Evolutionary conservation across 2,797 vertebrate species (phyloP), one percentile per base, ranked within the genome.

Genomic region (Kryptolebias ocellatus): DNA sequence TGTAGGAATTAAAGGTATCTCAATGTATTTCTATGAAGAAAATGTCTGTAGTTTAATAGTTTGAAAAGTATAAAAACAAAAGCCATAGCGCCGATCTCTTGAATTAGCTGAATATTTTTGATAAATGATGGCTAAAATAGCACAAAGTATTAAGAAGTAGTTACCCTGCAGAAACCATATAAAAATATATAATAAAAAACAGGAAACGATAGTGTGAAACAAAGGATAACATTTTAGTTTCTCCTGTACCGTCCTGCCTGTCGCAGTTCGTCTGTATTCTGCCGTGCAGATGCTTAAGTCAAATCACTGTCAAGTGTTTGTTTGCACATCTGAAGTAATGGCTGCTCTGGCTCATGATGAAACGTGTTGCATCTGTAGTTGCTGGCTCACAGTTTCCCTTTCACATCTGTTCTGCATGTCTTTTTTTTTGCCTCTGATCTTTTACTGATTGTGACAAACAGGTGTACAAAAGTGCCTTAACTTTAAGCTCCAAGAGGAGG

Each of bases 231-330:
- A 83, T 84, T 83, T 51, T 71, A 82, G 64, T 74, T 76, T 74
- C 75, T 72, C 65, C 28, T 61, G 67, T 53, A 46, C 68, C 66
- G 70, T 52, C 65, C 64, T 76, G 86, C 83, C 46, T 64, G 53
- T 74, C 78, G 81, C 62, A 75, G 76, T 67, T 74, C 31, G 49
- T 84, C 68, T 75, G 80, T 34, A 83, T 83, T 87, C 88, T 92
- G 89, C 80, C 80, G 64, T 86, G 78, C 91, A 91, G 87, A 91
- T 93, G 90, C 89, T 89, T 85, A 82, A 90, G 86, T 90, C 87
- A 91, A 89, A 90, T 90, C 78, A 89, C 81, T 88, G 88, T 91
- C 85, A 93, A 91, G 81, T 91, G 90, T 92, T 92, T 93, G 89
- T 93, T 92, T 91, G 89, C 84, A 83, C 85, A 71, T 91, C 86